Base-by-base conservation (phyloP, 1,140 invertebrate species). In the Bombyx mori region DNA sequence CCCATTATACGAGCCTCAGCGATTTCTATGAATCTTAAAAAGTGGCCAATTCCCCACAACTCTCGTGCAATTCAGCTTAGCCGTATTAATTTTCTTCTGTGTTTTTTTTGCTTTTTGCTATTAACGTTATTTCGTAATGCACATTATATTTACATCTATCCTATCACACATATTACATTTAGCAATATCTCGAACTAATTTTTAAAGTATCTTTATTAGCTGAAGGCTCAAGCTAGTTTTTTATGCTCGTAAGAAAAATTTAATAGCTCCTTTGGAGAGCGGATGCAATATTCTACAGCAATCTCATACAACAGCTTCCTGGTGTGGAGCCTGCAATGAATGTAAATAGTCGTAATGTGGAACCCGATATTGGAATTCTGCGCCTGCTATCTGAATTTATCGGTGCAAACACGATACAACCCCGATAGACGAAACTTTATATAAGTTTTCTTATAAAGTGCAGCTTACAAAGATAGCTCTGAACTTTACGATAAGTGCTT, bases 301-400 rank as follows among this genome's bases (percentile, higher is more conserved):
- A 18, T 5, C 22, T 9, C 10, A 49, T 49, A 44, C 49, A 53
- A 56, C 35, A 52, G 55, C 55, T 55, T 57, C 10, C 52, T 52
- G 58, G 47, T 52, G 54, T 56, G 44, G 7, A 9, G 42, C 42
- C 44, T 42, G 57, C 61, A 49, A 62, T 62, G 56, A 26, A 58
- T 62, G 56, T 62, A 62, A 62, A 62, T 57, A 64, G 44, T 57
- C 44, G 43, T 59, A 63, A 59, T 57, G 26, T 43, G 55, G 54
- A 42, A 57, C 57, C 26, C 55, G 60, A 49, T 62, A 65, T 63
- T 61, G 56, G 47, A 66, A 61, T 66, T 57, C 58, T 60, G 26
- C 50, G 58, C 56, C 54, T 66, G 53, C 60, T 55, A 52, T 60
- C 54, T 57, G 60, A 62, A 65, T 65, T 65, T 65, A 65, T 62